A percentile compares a stretch with the other conserved stretches of the same genome.
Conservation (phyloP, 2,113 vertebrate species). For the Esox niger region DNA sequence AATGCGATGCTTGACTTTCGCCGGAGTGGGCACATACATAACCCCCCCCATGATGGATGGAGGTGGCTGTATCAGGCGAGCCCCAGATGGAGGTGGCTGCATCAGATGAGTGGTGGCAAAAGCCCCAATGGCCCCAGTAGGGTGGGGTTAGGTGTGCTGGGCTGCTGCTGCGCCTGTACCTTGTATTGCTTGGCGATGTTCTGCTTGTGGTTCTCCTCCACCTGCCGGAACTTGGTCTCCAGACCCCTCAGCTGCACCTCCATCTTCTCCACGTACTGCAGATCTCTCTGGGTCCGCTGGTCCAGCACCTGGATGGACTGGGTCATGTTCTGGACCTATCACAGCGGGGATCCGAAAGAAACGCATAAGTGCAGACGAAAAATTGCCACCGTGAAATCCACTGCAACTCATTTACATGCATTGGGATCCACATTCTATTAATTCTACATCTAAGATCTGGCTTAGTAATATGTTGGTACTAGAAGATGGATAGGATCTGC, state of each 20-base stretch:
- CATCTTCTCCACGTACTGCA: conserved; percentile 99
- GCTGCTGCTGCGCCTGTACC: conserved; percentile 66
- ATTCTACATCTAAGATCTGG: too few species aligned
- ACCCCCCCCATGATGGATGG: neutral
- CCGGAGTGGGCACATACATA: neutral
- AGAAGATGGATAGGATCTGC: too few species aligned
- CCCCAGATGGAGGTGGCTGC: conserved; percentile 33
- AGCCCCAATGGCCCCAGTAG: conserved; percentile 7
- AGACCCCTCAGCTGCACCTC: conserved; percentile 96
- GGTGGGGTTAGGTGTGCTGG: conserved; percentile 9
- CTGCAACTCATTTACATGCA: too few species aligned
- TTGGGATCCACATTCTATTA: too few species aligned
- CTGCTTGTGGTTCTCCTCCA: conserved; percentile 97
- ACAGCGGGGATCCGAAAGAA: neutral
- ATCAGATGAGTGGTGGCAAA: neutral
- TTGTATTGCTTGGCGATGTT: conserved; percentile 99
- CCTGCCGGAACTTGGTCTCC: conserved; percentile 95
- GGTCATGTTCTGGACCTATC: conserved; percentile 98
- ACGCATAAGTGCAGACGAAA: neutral
- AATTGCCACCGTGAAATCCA: too few species aligned
- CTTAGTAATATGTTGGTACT: too few species aligned
- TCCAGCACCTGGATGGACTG: conserved; percentile 98
- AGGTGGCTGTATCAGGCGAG: neutral
- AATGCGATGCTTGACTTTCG: neutral
- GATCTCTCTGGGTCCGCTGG: conserved; percentile 92